Percentiles rank a stretch among this genome's conserved stretches.
Conservation (phyloP, 2,113 vertebrate species). For the Sinocyclocheilus maitianheensis region DNA sequence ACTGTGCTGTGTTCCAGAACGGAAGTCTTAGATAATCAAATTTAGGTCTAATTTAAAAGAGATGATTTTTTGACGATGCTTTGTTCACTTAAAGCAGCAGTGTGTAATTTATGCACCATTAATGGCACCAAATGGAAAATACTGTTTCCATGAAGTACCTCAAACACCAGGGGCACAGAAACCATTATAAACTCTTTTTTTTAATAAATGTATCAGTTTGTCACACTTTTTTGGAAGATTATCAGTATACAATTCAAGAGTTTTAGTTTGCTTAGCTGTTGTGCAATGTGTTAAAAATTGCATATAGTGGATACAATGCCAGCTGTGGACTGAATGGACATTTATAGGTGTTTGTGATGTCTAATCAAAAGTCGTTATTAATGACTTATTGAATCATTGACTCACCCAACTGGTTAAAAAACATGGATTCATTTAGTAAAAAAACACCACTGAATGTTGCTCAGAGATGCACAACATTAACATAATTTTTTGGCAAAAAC, state of each 20-base stretch:
- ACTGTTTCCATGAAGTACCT: not conserved
- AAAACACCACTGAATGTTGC: not conserved
- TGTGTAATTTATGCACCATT: not conserved
- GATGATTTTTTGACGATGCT: not conserved
- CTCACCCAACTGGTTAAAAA: too few species aligned
- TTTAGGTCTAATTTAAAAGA: not conserved
- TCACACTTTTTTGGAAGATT: not conserved
- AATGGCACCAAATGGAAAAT: not conserved
- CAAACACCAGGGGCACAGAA: not conserved
- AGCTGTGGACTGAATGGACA: not conserved
- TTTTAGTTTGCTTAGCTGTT: not conserved
- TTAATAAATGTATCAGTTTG: not conserved
- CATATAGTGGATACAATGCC: not conserved
- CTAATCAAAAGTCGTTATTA: not conserved
- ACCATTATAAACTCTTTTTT: not conserved
- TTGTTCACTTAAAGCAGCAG: not conserved
- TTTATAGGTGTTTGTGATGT: not conserved
- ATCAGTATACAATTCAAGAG: not conserved
- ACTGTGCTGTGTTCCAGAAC: not conserved
- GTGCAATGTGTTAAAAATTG: not conserved
- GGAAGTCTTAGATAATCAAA: not conserved
- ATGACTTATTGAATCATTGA: not conserved
- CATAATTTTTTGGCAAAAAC: not conserved
- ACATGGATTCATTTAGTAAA: not conserved
- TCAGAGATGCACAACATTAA: not conserved